Evolutionary conservation across 2,888 invertebrate species (phyloP).

Genomic region (Criorhina ranunculi): DNA sequence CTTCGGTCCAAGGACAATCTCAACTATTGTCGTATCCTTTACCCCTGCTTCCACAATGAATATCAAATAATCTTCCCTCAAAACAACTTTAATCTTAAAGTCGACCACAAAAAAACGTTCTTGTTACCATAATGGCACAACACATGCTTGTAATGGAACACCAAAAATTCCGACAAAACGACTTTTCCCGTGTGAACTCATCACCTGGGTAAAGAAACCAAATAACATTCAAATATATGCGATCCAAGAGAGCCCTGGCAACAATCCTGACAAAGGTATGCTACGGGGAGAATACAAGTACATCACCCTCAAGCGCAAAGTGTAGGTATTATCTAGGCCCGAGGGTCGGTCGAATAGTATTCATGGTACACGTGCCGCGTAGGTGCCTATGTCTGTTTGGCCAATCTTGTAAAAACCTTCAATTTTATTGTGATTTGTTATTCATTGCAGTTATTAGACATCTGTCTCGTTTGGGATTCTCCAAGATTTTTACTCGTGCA

Average conservation of each 20-base stretch:
- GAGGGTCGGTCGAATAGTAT: not conserved
- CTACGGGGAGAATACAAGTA: not conserved
- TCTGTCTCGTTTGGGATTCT: not conserved
- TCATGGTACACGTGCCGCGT: conserved; percentile 17
- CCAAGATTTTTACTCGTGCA: no score
- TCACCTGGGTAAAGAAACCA: conserved; percentile 16
- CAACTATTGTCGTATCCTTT: no score
- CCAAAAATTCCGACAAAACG: not conserved
- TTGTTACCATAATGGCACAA: not conserved
- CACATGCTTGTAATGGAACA: not conserved
- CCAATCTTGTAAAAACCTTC: conserved; percentile 1
- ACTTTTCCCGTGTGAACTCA: not conserved
- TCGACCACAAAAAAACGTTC: not conserved
- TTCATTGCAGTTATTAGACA: conserved; percentile 20
- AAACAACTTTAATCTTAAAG: not conserved
- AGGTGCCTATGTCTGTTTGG: conserved; percentile 21
- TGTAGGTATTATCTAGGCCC: not conserved
- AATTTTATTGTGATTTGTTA: conserved; percentile 33
- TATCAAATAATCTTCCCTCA: not conserved
- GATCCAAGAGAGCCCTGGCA: not conserved
- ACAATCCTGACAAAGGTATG: not conserved
- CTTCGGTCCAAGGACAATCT: no score
- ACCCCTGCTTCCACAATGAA: no score
- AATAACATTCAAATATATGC: conserved; percentile 23
- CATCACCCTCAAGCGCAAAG: not conserved